Evolutionary conservation across 2,888 invertebrate genomes (phyloP).

Genomic region (Tetranychus truncatus): DNA sequence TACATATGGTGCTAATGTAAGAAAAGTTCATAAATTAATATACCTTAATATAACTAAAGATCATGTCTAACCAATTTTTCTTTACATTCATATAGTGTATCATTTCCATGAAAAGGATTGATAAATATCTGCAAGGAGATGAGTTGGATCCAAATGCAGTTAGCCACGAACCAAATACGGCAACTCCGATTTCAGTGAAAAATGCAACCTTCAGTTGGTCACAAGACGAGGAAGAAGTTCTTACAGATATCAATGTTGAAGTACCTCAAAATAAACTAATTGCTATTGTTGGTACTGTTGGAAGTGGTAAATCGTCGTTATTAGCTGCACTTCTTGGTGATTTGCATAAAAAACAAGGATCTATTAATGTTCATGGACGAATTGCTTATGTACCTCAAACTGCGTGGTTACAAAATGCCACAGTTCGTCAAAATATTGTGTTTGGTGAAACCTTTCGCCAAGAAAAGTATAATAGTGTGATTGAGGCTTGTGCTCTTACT

Average conservation of each 20-base stretch:
- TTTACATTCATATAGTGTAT: not conserved
- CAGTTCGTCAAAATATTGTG: conserved; percentile 35
- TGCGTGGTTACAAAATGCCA: conserved; percentile 17
- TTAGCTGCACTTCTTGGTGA: conserved; percentile 27
- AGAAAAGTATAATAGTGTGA: conserved; percentile 30
- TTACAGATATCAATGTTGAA: conserved; percentile 22
- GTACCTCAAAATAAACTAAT: conserved; percentile 22
- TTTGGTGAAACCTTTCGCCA: conserved; percentile 32
- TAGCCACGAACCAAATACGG: not conserved
- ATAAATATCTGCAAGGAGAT: conserved; percentile 32
- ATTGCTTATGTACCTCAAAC: conserved; percentile 19
- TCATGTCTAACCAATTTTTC: conserved; percentile 36
- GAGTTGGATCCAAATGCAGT: conserved; percentile 23
- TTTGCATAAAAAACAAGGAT: conserved; percentile 27
- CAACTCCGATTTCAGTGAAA: not conserved
- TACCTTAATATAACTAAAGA: not conserved
- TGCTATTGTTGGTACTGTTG: conserved; percentile 26
- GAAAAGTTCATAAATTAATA: conserved; percentile 22
- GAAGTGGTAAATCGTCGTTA: conserved; percentile 26
- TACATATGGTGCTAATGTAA: conserved; percentile 15
- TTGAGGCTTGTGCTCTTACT: conserved; percentile 36
- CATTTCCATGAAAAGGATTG: conserved; percentile 52
- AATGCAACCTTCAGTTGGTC: not conserved
- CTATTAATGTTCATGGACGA: conserved; percentile 13
- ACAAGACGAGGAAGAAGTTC: not conserved